These are phyloP conservation scores for Keiferia lycopersicella DNA, from an alignment of 2,888 invertebrate species.

Conservation along the genomic window DNA sequence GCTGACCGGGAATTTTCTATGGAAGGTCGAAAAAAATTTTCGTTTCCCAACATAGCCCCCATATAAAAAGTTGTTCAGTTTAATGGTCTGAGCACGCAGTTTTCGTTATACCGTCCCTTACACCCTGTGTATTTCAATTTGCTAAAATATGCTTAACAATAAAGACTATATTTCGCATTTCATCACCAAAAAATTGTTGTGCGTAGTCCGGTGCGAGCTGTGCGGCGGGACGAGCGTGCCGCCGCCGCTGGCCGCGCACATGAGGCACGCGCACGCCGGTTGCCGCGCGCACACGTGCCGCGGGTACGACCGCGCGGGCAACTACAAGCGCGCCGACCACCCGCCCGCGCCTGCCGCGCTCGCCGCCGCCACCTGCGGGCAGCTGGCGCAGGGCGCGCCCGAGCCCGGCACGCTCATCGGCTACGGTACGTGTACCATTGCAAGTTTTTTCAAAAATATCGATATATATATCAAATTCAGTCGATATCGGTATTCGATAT, in stretches of 20 bases:
- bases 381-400: slow-evolving; percentile 54
- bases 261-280: slow-evolving; percentile 94
- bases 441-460: not conserved
- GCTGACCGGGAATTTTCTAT: too few relatives aligned
- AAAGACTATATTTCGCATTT: too few relatives aligned
- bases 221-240: slow-evolving; percentile 87
- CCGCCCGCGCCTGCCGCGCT: slow-evolving; percentile 40
- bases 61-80: too few relatives aligned
- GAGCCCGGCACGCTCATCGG: not conserved
- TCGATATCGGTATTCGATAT: too few relatives aligned
- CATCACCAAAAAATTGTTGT: too few relatives aligned
- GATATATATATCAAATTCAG: too few relatives aligned
- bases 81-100: too few relatives aligned
- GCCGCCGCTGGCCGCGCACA: slow-evolving; percentile 94
- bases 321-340: slow-evolving; percentile 85
- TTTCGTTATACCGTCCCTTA: too few relatives aligned
- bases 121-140: too few relatives aligned
- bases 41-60: too few relatives aligned
- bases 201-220: slow-evolving; percentile 88
- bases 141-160: too few relatives aligned
- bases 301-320: slow-evolving; percentile 96
- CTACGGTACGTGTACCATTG: not conserved
- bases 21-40: too few relatives aligned
- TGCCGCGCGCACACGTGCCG: slow-evolving; percentile 93
- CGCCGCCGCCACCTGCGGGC: slow-evolving; percentile 56